Percentiles rank a stretch among this genome's conserved stretches.
phyloP scores from a whole-genome alignment of 2,888 invertebrate species.

The Drosophila imparisetae region DNA sequence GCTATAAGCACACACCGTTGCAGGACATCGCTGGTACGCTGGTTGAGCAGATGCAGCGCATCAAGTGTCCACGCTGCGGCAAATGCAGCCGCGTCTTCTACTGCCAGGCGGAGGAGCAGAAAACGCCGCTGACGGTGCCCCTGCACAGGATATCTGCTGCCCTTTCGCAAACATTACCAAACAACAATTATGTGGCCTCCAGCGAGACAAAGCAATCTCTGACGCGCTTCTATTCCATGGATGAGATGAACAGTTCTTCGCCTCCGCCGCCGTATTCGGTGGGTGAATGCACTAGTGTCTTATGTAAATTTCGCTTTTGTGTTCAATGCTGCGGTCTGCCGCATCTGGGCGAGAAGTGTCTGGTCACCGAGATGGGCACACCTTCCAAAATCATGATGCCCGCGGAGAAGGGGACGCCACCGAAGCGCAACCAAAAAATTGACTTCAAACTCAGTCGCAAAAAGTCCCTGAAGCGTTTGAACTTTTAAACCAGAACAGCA shows the following conservation, averaged over 20 bases:
- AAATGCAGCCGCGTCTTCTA: conserved; percentile 62
- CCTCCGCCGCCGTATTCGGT: conserved; percentile 32
- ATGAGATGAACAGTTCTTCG: conserved; percentile 41
- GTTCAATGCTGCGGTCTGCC: conserved; percentile 70
- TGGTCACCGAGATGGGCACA: conserved; percentile 72
- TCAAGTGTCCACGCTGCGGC: conserved; percentile 72
- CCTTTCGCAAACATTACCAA: conserved; percentile 64
- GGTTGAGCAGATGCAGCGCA: conserved; percentile 66
- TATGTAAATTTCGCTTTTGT: conserved; percentile 76
- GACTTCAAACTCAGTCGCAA: conserved; percentile 66
- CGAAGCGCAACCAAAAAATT: conserved; percentile 54
- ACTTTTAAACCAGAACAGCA: conserved; percentile 45
- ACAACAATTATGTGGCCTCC: conserved; percentile 16
- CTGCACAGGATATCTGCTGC: not conserved
- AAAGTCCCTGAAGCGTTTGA: conserved; percentile 67
- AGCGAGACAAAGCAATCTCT: conserved; percentile 21
- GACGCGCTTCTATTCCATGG: conserved; percentile 63
- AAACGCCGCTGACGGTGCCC: not conserved
- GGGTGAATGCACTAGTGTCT: conserved; percentile 69
- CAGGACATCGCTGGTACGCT: conserved; percentile 40
- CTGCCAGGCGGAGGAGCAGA: conserved; percentile 17
- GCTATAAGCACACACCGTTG: conserved; percentile 19
- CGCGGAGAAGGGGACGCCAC: conserved; percentile 59
- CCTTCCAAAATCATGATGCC: conserved; percentile 76
- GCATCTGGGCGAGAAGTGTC: conserved; percentile 76